Evolutionary conservation across 2,113 vertebrate species (phyloP), one percentile per base, ranked within the genome.

Genomic region (Eretmochelys imbricata): DNA sequence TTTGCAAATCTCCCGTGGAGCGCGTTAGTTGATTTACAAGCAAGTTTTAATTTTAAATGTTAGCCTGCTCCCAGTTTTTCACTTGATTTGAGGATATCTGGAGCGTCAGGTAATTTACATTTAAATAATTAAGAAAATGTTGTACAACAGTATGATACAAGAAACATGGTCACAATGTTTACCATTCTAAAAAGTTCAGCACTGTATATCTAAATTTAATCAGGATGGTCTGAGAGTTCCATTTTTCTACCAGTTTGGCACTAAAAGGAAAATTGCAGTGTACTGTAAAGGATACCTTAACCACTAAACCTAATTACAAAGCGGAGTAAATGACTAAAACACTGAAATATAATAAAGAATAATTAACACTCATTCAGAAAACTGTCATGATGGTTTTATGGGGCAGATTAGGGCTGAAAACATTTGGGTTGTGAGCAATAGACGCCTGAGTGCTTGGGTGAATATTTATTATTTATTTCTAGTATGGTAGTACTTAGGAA

Each of bases 11-110:
- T 93, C 42, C 81, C 54, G 75, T 65, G 42, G 75, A 95, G 89
- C 76, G 80, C 72, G 85, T 95, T 78, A 92, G 35, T 81, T 57
- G 88, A 62, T 90, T 65, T 84, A 80, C 89, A 80, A 54, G 48
- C 55, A 49, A 82, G 86, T 96, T 93, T 82, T 25, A 94, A 88
- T 94, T 94, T 93, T 89, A 92, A 92, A 84, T 72, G 8, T 38
- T 22, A 49, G 0, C 0, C 90, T 89, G 62, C 84, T 94, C 51
- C 53, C 19, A 13, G 25, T 95, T 95, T 92, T 87, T 89, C 0
- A 0, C 88, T 93, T 90, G 76, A 20, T 95, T 94, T 89, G 85
- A 94, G 80, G 57, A 89, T 93, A 94, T 93, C 50, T 94, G 85
- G 83, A 91, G 93, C 82, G 87, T 82, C 0, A 3, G 91, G 48